phyloP scores from a whole-genome alignment of 2,113 vertebrate species.

The Mixornis gularis region DNA sequence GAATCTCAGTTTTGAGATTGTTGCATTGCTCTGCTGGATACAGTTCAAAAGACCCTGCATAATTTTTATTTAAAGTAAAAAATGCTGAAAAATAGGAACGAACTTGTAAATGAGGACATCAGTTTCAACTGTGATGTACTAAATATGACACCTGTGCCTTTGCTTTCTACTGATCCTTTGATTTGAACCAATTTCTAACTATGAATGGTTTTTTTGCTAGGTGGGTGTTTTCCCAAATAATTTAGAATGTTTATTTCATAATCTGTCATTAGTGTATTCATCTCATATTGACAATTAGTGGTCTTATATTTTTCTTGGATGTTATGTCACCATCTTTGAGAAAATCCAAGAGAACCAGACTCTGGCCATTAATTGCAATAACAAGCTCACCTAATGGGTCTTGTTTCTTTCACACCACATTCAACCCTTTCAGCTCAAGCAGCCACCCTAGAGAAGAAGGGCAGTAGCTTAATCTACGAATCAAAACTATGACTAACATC shows the following conservation, averaged over 20 bases:
- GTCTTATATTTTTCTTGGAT: not conserved
- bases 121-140: not conserved
- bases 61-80: not conserved
- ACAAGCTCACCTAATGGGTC: not conserved
- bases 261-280: not conserved
- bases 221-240: not conserved
- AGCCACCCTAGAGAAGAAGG: not conserved
- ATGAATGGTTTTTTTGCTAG: not conserved
- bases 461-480: not conserved
- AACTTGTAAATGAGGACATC: not conserved
- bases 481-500: not conserved
- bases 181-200: not conserved
- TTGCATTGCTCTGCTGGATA: not conserved
- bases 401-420: not conserved
- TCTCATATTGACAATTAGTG: not conserved
- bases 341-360: not conserved
- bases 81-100: not conserved
- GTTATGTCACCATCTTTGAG: not conserved
- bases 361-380: not conserved
- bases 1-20: not conserved
- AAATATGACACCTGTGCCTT: not conserved
- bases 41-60: not conserved
- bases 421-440: not conserved
- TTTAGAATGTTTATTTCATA: not conserved
- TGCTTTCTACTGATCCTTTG: not conserved